Percentiles rank a stretch among this genome's conserved stretches.
Conservation (phyloP, 2,888 invertebrate genomes). For the Epinotia bilunana region DNA sequence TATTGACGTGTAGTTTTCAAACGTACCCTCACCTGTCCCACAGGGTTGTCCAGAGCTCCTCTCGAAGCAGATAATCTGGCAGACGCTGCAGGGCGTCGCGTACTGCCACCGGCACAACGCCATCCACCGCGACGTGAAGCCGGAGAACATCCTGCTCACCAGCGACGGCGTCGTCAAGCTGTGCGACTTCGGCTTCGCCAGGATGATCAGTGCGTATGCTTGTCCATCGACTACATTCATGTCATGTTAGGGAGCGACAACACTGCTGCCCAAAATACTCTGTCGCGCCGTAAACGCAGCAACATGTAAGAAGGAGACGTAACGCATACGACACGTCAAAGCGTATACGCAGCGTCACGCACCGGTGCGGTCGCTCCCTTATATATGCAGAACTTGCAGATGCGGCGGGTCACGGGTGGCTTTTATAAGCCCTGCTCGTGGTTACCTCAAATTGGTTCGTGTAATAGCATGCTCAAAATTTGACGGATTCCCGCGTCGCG, state of each 20-base stretch:
- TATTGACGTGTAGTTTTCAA: neutral
- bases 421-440: too few species aligned
- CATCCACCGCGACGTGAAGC: slow-evolving; percentile 98
- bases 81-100: slow-evolving; percentile 96
- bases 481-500: neutral
- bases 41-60: slow-evolving; percentile 95
- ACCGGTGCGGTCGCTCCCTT: too few species aligned
- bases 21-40: slow-evolving; percentile 18
- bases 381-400: too few species aligned
- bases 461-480: neutral
- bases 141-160: slow-evolving; percentile 98
- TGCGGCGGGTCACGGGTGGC: too few species aligned
- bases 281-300: too few species aligned
- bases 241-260: too few species aligned
- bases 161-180: slow-evolving; percentile 97
- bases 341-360: too few species aligned
- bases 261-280: too few species aligned
- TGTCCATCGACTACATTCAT: neutral
- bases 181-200: slow-evolving; percentile 99
- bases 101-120: slow-evolving; percentile 99
- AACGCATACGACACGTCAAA: too few species aligned
- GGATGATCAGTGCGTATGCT: slow-evolving; percentile 92
- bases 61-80: slow-evolving; percentile 97
- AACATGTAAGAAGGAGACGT: too few species aligned
- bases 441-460: neutral